Conservation (phyloP, 2,113 vertebrate species). For the Balaenoptera acutorostrata region DNA sequence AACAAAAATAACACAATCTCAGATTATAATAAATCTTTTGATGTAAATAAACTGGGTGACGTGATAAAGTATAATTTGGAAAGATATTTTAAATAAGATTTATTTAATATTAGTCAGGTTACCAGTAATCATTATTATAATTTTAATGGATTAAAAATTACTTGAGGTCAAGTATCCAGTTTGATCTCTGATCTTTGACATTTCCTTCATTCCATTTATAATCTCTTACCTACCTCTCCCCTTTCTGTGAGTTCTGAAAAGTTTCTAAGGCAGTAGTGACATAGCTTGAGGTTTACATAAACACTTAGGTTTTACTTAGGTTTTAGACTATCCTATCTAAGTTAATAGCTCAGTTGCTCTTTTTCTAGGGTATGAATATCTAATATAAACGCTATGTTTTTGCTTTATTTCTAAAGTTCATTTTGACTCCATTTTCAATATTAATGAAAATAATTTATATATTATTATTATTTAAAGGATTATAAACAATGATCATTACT, state of each 20-base stretch:
- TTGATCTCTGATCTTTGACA: not conserved
- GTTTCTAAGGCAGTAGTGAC: not conserved
- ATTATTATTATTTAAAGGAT: not conserved
- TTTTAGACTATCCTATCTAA: not conserved
- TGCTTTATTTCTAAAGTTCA: not conserved
- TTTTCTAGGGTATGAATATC: not conserved
- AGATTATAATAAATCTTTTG: not conserved
- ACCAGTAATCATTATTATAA: not conserved
- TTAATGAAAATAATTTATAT: not conserved
- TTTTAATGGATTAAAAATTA: not conserved
- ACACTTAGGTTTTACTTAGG: not conserved
- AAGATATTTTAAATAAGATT: not conserved
- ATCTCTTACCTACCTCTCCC: not conserved
- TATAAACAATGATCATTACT: not conserved
- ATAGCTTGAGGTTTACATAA: not conserved
- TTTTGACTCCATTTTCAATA: not conserved
- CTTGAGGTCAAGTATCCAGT: not conserved
- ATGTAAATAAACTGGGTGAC: not conserved
- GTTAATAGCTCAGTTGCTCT: fast-evolving
- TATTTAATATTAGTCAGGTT: not conserved
- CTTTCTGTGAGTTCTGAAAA: not conserved
- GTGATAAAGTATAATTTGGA: not conserved
- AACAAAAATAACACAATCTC: not conserved
- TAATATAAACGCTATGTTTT: not conserved
- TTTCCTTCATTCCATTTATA: not conserved